Conservation (phyloP, 2,113 vertebrate species). For the Notarius lentiginosus region DNA sequence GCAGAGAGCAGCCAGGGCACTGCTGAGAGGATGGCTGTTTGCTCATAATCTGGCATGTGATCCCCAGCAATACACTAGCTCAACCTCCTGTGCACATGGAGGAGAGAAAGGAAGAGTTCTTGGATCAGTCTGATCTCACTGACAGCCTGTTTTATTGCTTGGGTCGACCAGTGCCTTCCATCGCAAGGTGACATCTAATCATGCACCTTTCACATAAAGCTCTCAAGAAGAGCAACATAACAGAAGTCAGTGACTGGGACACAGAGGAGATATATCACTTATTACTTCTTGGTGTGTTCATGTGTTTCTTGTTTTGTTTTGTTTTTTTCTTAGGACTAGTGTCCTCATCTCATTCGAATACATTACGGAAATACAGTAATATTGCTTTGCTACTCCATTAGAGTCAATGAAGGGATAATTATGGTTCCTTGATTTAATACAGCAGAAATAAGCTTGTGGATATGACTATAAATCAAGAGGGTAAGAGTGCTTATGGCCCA, state of each 20-base stretch:
- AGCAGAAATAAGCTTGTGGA: conserved; percentile 9
- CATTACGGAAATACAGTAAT: neutral
- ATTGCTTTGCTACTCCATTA: conserved; percentile 18
- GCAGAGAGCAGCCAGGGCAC: conserved; percentile 3
- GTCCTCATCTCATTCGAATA: neutral
- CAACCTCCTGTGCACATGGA: neutral
- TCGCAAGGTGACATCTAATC: conserved; percentile 56
- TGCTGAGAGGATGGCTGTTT: conserved; percentile 10
- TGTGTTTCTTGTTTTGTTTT: neutral
- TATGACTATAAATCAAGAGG: conserved; percentile 28
- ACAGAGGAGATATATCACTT: neutral
- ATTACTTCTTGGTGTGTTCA: neutral
- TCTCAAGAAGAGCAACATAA: neutral
- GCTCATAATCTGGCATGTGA: conserved; percentile 28
- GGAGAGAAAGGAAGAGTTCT: neutral
- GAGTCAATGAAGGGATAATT: conserved; percentile 19
- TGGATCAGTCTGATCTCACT: neutral
- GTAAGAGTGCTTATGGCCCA: neutral
- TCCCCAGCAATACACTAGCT: conserved; percentile 2
- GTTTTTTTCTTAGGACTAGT: neutral
- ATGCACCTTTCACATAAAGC: neutral
- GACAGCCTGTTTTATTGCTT: conserved; percentile 1
- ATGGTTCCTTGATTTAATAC: conserved; percentile 28
- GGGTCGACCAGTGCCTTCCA: neutral
- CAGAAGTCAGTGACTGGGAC: neutral